Base-by-base conservation (phyloP, 1,140 invertebrate genomes). In the Venturia canescens region DNA sequence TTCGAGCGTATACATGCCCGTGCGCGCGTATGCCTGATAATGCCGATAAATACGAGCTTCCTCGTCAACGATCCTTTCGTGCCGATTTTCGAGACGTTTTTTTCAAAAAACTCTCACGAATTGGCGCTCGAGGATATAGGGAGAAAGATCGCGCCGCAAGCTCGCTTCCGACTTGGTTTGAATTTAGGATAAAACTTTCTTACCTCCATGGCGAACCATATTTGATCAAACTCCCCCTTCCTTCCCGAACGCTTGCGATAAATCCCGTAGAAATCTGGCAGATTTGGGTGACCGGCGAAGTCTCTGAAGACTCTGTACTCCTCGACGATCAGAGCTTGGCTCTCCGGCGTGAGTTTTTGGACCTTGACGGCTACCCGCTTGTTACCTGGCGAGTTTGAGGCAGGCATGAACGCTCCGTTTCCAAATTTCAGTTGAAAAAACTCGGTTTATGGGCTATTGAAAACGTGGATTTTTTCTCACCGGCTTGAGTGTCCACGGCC, bases 201-300 rank as follows among this genome's bases (percentile, higher is more conserved):
- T 27, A 98, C 97, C 95, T 98, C 96, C 93, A 98, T 94, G 57
- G 96, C 94, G 87, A 98, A 96, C 97, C 97, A 98, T 69, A 98
- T 93, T 88, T 97, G 95, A 84, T 96, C 95, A 44, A 93, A 92
- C 9, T 94, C 92, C 13, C 92, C 92, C 78, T 91, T 92, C 63
- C 91, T 91, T 9, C 92, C 93, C 1, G 90, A 89, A 81, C 93
- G 94, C 76, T 94, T 95, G 82, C 96, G 94, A 90, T 95, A 98
- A 21, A 95, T 95, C 31, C 97, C 97, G 89, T 97, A 96, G 89
- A 98, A 98, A 76, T 96, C 94, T 0, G 96, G 95, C 9, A 98
- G 91, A 91, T 97, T 97, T 0, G 94, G 93, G 89, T 97, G 96
- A 60, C 93, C 92, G 0, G 95, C 94, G 76, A 97, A 94, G 81